Evolutionary conservation across 2,888 invertebrate genomes (phyloP), one percentile per base, ranked within the genome.

Genomic region (Chymomyza amoena): DNA sequence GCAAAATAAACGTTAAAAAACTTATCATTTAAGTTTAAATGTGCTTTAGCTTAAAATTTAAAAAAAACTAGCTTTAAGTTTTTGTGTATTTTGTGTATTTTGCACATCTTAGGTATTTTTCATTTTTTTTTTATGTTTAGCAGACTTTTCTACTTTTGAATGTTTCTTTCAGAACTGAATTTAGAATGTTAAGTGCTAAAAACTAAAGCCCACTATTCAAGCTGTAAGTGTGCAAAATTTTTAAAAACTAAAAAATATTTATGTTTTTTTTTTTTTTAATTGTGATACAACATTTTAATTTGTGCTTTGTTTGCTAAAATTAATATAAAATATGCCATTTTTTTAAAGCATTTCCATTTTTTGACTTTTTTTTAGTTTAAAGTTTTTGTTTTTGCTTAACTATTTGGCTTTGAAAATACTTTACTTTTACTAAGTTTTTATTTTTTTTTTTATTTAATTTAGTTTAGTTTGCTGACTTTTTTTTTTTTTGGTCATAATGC

Each of bases 321-420:
- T 62, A 39, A 36, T 16, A 61, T 18, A 32, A 32, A 51, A 50
- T 51, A 67, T 64, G 51, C 13, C 7, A n/a, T 6, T 18, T 18
- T 18, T 66, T 61, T 57, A 62, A 51, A 64, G 64, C 61, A 16
- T 61, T 69, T 9, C 2, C 52, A 15, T 20, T 56, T 36, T 13
- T 57, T 57, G 57, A 57, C 10, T 25, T 52, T 61, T 39, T 36
- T 64, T 64, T 25, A 45, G 51, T 64, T 60, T 7, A 28, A 10
- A 57, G 18, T 62, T 70, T 59, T 79, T 72, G 64, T 57, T 68
- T 57, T 81, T 82, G 78, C 89, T 89, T 87, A 89, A 89, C 89
- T 89, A 89, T 89, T 89, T 89, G 89, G 89, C 89, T 89, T 89
- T 86, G 79, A 84, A 84, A 84, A 78, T 87, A 85, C 80, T 88